Evolutionary conservation across 2,888 invertebrate genomes (phyloP).

Genomic region (Agrotis puta): DNA sequence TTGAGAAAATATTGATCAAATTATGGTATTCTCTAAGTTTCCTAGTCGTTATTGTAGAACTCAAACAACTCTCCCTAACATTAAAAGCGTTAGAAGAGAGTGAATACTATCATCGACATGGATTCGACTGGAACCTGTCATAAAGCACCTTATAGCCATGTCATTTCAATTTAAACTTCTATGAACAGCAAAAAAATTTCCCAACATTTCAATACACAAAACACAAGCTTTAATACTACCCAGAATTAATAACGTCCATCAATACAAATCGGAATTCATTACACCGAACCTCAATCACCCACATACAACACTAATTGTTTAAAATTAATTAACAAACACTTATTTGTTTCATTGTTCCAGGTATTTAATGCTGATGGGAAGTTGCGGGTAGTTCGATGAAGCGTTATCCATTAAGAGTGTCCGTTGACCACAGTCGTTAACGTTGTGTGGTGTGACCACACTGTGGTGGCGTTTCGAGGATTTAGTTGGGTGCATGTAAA

Average conservation of each 20-base stretch:
- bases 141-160: too few species aligned
- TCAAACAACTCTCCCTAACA: too few species aligned
- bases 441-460: constrained; percentile 49
- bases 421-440: constrained; percentile 50
- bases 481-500: background rate
- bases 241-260: background rate
- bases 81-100: too few species aligned
- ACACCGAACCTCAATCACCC: constrained; percentile 5
- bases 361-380: constrained; percentile 49
- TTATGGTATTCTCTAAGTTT: too few species aligned
- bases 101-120: too few species aligned
- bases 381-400: constrained; percentile 58
- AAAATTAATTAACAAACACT: constrained; percentile 48
- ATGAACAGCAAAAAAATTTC: background rate
- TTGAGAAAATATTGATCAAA: background rate
- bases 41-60: too few species aligned
- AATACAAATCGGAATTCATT: constrained; percentile 22
- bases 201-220: background rate
- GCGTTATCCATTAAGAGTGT: constrained; percentile 61
- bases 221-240: background rate
- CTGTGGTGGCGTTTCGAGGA: constrained; percentile 3
- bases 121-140: too few species aligned
- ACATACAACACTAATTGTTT: constrained; percentile 45
- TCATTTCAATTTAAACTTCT: too few species aligned
- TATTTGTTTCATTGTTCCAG: constrained; percentile 60